Conservation (phyloP, 2,113 vertebrate species). For the Delphinus delphis region DNA sequence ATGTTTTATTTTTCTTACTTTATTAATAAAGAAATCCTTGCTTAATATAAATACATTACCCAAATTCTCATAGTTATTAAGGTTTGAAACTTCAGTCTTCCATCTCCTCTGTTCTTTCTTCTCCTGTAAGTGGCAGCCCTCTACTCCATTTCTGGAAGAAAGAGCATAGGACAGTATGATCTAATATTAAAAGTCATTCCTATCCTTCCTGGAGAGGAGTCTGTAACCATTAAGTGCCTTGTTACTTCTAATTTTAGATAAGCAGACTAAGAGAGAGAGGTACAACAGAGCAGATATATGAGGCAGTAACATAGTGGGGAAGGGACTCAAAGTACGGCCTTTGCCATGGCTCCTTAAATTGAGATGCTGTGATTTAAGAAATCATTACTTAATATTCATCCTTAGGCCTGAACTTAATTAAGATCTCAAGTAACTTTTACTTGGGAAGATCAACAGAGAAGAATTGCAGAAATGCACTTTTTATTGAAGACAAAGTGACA, state of each 20-base stretch:
- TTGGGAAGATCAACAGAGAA: background rate
- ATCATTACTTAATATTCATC: background rate
- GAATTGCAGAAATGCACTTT: background rate
- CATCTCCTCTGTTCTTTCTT: background rate
- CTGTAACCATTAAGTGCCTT: background rate
- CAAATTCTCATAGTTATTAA: background rate
- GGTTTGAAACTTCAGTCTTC: background rate
- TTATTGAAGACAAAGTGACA: background rate
- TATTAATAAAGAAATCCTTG: background rate
- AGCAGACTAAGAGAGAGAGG: background rate
- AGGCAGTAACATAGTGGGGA: background rate
- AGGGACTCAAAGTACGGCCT: background rate
- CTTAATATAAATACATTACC: background rate
- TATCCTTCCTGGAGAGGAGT: background rate
- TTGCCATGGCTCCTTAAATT: background rate
- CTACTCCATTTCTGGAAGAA: background rate
- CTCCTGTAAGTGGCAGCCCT: background rate
- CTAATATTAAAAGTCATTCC: background rate
- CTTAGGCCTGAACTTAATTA: background rate
- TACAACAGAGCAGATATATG: background rate
- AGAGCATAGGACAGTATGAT: background rate
- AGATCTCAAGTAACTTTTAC: constrained; percentile 7
- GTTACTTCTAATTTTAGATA: background rate
- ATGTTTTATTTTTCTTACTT: background rate
- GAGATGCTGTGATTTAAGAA: background rate